Percentiles rank a stretch among this genome's conserved stretches.
Evolutionary conservation across 1,140 invertebrate species (phyloP).

Genomic region (Hylyphantes graminicola): DNA sequence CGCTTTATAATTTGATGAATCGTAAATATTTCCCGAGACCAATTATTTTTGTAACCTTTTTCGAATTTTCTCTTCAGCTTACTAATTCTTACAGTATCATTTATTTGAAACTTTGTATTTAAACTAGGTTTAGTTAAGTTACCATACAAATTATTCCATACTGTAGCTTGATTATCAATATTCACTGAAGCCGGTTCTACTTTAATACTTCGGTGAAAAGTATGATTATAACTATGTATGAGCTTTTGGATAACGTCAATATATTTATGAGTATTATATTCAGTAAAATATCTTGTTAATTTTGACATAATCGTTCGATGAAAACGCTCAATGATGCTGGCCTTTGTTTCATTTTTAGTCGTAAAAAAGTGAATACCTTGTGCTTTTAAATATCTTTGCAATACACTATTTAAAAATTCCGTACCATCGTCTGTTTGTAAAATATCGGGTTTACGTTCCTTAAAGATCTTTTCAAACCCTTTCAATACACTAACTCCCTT

Average conservation of each 20-base stretch:
- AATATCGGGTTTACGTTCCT: neutral
- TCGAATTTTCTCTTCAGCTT: neutral
- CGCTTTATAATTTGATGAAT: neutral
- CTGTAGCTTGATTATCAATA: neutral
- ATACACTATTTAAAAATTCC: constrained; percentile 6
- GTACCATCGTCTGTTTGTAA: constrained; percentile 14
- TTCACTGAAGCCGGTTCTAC: neutral
- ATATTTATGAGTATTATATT: neutral
- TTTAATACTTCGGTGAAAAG: constrained; percentile 7
- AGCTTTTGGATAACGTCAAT: neutral
- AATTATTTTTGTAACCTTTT: constrained; percentile 3
- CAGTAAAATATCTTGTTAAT: neutral
- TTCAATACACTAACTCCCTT: neutral
- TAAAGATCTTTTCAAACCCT: neutral
- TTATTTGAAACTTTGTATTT: neutral
- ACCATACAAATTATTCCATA: constrained; percentile 17
- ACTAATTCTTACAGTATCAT: neutral
- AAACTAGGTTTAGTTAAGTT: neutral
- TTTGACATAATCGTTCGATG: neutral
- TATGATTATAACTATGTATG: constrained; percentile 15
- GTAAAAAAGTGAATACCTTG: neutral
- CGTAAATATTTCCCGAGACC: constrained; percentile 13
- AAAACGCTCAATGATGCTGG: neutral
- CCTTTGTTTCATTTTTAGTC: constrained; percentile 21
- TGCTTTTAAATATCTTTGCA: constrained; percentile 10